Evolutionary conservation across 2,888 invertebrate species (phyloP).

Genomic region (Parnassius mnemosyne): DNA sequence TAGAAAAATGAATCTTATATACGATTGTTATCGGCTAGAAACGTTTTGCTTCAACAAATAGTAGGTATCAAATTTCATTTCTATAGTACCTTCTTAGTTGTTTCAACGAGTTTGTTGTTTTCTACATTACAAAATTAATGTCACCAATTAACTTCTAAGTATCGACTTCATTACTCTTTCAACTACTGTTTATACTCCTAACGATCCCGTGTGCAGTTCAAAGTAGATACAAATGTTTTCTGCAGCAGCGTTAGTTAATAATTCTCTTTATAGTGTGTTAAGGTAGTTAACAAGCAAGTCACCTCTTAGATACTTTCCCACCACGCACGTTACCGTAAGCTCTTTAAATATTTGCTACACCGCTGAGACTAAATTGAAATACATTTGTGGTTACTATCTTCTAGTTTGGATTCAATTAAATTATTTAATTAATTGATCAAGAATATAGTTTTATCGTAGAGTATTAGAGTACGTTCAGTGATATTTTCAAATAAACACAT

Average conservation of each 20-base stretch:
- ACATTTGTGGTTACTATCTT: slow-evolving; percentile 3
- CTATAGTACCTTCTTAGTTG: not conserved
- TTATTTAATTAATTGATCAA: no score
- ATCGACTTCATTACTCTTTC: slow-evolving; percentile 14
- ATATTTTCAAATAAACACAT: no score
- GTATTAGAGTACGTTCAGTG: no score
- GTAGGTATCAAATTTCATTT: slow-evolving; percentile 8
- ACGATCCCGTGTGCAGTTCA: slow-evolving; percentile 16
- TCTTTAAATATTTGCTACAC: slow-evolving; percentile 34
- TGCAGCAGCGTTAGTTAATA: slow-evolving; percentile 45
- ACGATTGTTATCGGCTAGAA: not conserved
- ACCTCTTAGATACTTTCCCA: slow-evolving; percentile 22
- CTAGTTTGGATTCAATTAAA: no score
- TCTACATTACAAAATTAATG: slow-evolving; percentile 19
- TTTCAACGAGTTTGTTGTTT: slow-evolving; percentile 26
- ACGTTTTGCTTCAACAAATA: slow-evolving; percentile 2
- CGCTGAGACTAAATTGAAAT: slow-evolving; percentile 35
- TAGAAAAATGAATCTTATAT: no score
- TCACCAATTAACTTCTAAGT: slow-evolving; percentile 18
- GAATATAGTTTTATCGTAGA: no score
- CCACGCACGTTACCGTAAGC: slow-evolving; percentile 28
- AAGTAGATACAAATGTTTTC: slow-evolving; percentile 38
- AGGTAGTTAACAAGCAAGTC: slow-evolving; percentile 39
- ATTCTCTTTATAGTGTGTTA: slow-evolving; percentile 50
- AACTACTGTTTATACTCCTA: slow-evolving; percentile 15